Evolutionary conservation across 2,113 vertebrate species (phyloP).

Genomic region (Hemiscyllium ocellatum): DNA sequence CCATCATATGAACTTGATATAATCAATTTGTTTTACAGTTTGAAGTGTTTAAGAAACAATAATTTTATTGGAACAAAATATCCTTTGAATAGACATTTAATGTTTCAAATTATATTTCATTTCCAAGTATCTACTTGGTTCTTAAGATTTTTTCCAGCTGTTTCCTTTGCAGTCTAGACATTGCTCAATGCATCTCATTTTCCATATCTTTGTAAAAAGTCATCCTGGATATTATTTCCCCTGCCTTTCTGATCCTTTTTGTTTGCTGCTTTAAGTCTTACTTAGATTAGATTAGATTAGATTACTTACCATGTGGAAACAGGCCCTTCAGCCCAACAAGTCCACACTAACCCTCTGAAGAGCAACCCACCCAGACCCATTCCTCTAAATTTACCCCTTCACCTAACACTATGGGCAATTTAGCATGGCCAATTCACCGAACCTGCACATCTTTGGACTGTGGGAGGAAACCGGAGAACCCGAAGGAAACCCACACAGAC

Average conservation of each 20-base stretch:
- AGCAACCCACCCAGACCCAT: no score
- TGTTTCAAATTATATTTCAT: slow-evolving; percentile 8
- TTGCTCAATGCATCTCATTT: background rate
- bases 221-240: slow-evolving; percentile 1
- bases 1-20: background rate
- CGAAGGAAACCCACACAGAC: no score
- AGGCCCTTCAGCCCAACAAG: no score
- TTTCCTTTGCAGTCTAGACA: slow-evolving; percentile 31
- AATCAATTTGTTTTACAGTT: background rate
- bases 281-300: no score
- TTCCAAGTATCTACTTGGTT: background rate
- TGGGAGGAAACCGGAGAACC: no score
- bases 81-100: background rate
- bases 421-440: no score
- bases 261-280: background rate
- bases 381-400: no score
- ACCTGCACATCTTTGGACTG: no score
- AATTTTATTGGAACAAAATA: background rate
- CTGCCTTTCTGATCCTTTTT: background rate
- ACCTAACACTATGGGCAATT: no score
- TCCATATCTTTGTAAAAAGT: background rate
- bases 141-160: slow-evolving; percentile 19
- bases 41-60: background rate
- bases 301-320: no score
- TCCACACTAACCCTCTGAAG: no score